Base-by-base conservation (phyloP, 2,113 vertebrate genomes). In the Paraplagusia blochii region DNA sequence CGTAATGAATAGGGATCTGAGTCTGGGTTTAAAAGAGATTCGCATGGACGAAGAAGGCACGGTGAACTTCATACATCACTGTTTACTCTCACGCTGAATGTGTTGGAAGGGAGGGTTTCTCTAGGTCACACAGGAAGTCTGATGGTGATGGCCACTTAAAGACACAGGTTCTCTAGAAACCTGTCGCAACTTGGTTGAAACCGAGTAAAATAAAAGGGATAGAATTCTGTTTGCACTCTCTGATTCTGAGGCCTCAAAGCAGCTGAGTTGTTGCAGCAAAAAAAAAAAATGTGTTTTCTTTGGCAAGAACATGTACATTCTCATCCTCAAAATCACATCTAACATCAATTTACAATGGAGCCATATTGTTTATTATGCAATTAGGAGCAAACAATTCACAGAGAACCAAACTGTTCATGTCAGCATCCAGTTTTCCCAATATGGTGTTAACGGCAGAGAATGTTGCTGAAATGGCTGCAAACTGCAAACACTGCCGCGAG, bases 1-100 rank as follows among this genome's bases (percentile, higher is more conserved):
- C 83, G 69, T 84, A 85, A 86, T 77, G 79, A 82, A 81, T 76
- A 68, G 65, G 63, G 71, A 77, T 82, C 77, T 67, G 72, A 75
- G 53, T 66, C 57, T 52, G 35, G 63, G 34, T 80, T 77, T 64
- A 68, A 56, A 59, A 59, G 66, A 5, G 12, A 64, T 72, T 58
- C 46, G 61, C 74, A 44, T 39, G 55, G 69, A 79, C 74, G 66
- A 74, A 57, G 72, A 46, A 74, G 71, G 74, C 56, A 45, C 16
- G 13, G 58, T 44, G 53, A 51, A 65, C 50, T 66, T 65, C 67
- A 82, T 75, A 64, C 59, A 74, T 81, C 75, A 68, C 67, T 74
- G 76, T 68, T 77, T 79, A 52, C 72, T 63, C 65, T 72, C 56
- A 65, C 50, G 35, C 7, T 39, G 58, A 38, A 38, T 14, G 12